Percentiles rank a stretch among this genome's conserved stretches.
These are phyloP conservation scores for Elephas maximus DNA, from an alignment of 2,113 vertebrate genomes.

Conservation along the genomic window DNA sequence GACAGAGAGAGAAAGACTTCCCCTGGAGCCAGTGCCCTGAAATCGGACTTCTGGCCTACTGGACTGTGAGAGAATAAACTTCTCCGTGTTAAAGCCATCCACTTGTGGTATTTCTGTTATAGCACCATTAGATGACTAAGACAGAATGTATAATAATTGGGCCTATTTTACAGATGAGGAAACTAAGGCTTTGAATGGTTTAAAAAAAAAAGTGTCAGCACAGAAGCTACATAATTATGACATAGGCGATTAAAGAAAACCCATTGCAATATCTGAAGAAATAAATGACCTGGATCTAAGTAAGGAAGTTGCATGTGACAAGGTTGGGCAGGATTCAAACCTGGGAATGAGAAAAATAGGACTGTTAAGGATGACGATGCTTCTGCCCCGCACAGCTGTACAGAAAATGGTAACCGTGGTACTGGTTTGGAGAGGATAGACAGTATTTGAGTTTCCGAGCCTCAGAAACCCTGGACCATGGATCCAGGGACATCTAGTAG, in stretches of 20 bases:
- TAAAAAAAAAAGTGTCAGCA: too few species aligned
- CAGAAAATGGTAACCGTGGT: neutral
- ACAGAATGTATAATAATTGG: too few species aligned
- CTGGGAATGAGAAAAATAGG: neutral
- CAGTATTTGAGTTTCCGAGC: neutral
- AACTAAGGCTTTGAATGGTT: too few species aligned
- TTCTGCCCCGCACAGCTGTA: neutral
- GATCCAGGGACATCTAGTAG: neutral
- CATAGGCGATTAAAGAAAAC: neutral
- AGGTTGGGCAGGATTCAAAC: neutral
- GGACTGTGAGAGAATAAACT: too few species aligned
- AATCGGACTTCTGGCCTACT: too few species aligned
- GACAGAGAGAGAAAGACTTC: too few species aligned
- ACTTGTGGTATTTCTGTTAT: too few species aligned
- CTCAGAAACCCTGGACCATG: fast-evolving
- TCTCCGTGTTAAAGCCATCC: too few species aligned
- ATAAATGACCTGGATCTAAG: neutral
- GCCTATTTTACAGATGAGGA: too few species aligned
- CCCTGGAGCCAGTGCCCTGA: too few species aligned
- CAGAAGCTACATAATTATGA: neutral
- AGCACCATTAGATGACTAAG: too few species aligned
- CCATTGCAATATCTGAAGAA: neutral
- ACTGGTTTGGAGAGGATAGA: neutral
- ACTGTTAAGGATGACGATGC: too few species aligned
- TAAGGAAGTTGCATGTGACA: neutral